Base-by-base conservation (phyloP, 2,113 vertebrate species). In the Bos javanicus region DNA sequence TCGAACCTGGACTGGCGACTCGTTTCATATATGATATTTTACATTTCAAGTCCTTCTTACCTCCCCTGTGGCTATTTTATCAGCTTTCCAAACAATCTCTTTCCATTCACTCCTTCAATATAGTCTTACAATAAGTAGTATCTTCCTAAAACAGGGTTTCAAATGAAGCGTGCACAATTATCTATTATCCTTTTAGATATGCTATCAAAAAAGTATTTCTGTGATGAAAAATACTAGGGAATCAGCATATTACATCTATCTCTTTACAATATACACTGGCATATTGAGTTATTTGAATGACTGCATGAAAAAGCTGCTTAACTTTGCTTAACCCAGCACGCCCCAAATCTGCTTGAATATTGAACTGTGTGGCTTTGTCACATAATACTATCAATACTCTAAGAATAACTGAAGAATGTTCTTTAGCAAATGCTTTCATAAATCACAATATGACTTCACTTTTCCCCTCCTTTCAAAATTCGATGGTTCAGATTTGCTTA, bases 371-470 rank as follows among this genome's bases (percentile, higher is more conserved):
- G 16, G 36, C 71, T 87, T 97, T 91, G 46, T 59, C 33, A 16
- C 26, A 48, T 88, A 95, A 96, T 52, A 91, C 9, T 94, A 86
- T n/a, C 54, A 82, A 64, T 90, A 71, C 23, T 78, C 93, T 78
- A 90, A 52, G 36, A 94, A 67, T 89, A 89, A 81, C 25, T 64
- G 43, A 89, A 82, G 39, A 93, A 85, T 71, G 11, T 91, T 57
- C 48, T 88, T 86, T 67, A 82, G 67, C 25, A 71, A 88, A 94
- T 92, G 80, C 19, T 60, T 82, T 64, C 76, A 54, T 96, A 93
- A 82, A 85, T 50, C 62, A 26, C 85, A 97, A 80, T 3, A 50
- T 96, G 78, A 89, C 54, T 93, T 97, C 30, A 93, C 3, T 91
- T 84, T 95, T 56, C 25, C 19, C 54, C 17, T 86, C 87, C 54